Base-by-base conservation (phyloP, 2,888 invertebrate species). In the Lasioglossum zephyrum region DNA sequence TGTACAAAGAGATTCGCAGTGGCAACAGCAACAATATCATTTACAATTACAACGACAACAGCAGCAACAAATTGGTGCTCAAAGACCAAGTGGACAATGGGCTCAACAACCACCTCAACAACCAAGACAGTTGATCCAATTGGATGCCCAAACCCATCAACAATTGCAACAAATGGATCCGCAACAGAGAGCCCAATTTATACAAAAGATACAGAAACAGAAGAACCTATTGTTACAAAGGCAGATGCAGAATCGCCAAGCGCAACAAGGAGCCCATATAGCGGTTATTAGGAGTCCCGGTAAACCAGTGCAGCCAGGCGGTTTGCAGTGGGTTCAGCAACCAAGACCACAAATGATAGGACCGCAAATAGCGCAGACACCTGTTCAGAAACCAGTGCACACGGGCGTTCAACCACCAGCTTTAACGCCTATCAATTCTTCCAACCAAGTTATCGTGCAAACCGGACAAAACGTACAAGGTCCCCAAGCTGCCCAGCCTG, bases 131-230 rank as follows among this genome's bases (percentile, higher is more conserved):
- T 96, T 97, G 82, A 98, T 98, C 84, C 98, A 98, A 90, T 95
- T 98, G 90, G 98, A 98, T 91, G 97, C 97, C 0, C 97, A 98
- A 91, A 98, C 98, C 0, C 98, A 98, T 93, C 97, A 98, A 18
- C 97, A 98, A 91, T 95, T 98, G 73, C 98, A 98, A 93, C 98
- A 98, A 92, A 96, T 97, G 96, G 97, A 98, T 92, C 97, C 98
- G 0, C 97, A 97, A 87, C 98, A 98, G 92, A 96, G 97, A 66
- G 97, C 97, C 1, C 96, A 98, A 94, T 98, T 98, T 90, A 97
- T 98, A 8, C 97, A 97, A 18, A 97, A 97, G 93, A 95, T 98
- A 86, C 97, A 97, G 93, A 97, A 97, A 86, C 96, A 96, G 78
- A 95, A 96, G 73, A 96, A 96, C 49, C 92, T 96, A 89, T 92